Conservation (phyloP, 2,888 invertebrate genomes). For the Oconnorella tubifera region DNA sequence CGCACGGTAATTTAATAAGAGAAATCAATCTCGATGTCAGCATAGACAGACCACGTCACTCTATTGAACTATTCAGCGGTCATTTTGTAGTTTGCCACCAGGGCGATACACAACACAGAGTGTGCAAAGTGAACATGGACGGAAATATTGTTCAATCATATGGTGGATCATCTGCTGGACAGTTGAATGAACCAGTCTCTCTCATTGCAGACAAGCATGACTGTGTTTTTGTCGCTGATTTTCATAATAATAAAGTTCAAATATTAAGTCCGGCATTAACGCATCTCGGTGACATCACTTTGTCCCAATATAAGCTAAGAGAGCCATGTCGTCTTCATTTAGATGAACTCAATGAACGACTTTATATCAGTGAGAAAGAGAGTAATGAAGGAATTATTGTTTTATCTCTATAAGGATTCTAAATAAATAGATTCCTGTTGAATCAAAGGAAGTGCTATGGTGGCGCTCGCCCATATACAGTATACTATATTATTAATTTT, state of each 20-base stretch:
- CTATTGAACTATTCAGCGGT: conserved; percentile 7
- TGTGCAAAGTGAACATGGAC: background rate
- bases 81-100: background rate
- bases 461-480: too few species aligned
- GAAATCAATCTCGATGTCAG: background rate
- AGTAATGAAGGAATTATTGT: background rate
- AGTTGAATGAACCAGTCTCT: background rate
- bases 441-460: too few species aligned
- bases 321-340: background rate
- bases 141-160: background rate
- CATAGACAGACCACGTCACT: background rate
- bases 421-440: background rate
- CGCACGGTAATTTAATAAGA: background rate
- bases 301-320: background rate
- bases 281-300: background rate
- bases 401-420: background rate
- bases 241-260: background rate
- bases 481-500: too few species aligned
- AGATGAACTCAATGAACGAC: background rate
- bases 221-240: conserved; percentile 10
- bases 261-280: background rate
- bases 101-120: background rate
- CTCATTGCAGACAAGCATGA: background rate
- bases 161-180: conserved; percentile 2
- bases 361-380: background rate